phyloP scores from a whole-genome alignment of 2,797 vertebrate genomes.

The Pteropus rufus region DNA sequence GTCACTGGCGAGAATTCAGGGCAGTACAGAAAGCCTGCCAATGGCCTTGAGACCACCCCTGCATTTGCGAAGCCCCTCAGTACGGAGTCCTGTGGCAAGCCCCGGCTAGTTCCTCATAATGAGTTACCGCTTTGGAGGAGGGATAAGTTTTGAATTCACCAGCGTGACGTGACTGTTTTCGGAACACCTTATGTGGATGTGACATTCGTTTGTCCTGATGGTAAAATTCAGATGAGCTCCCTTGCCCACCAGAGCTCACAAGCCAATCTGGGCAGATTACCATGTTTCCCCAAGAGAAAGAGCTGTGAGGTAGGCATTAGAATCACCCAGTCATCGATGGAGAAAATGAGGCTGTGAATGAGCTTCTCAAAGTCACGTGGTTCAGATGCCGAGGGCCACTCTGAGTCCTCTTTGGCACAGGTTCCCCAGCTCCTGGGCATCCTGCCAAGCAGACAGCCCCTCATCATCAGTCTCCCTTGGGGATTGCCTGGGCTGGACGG shows the following conservation, averaged over 20 bases:
- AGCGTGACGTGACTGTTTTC: neutral
- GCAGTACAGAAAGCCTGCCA: too few relatives aligned
- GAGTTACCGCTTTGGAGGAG: neutral
- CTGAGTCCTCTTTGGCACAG: neutral
- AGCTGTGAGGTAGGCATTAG: neutral
- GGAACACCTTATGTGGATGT: neutral
- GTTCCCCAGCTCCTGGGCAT: neutral
- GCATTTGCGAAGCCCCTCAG: neutral
- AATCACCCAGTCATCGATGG: neutral
- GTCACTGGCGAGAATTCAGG: neutral
- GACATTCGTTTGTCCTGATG: neutral
- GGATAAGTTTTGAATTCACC: neutral
- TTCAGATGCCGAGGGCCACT: neutral
- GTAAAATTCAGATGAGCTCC: neutral
- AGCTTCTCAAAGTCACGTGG: fast-evolving
- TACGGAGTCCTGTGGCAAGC: neutral
- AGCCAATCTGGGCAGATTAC: neutral
- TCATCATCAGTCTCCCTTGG: neutral
- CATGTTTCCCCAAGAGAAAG: neutral
- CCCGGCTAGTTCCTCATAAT: neutral
- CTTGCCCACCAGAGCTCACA: neutral
- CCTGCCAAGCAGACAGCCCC: neutral
- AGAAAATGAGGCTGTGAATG: neutral
- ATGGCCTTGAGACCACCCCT: too few relatives aligned
- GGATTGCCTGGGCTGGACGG: neutral